These are phyloP conservation scores for Diachasmimorpha longicaudata DNA, from an alignment of 1,140 invertebrate genomes.

Conservation along the genomic window DNA sequence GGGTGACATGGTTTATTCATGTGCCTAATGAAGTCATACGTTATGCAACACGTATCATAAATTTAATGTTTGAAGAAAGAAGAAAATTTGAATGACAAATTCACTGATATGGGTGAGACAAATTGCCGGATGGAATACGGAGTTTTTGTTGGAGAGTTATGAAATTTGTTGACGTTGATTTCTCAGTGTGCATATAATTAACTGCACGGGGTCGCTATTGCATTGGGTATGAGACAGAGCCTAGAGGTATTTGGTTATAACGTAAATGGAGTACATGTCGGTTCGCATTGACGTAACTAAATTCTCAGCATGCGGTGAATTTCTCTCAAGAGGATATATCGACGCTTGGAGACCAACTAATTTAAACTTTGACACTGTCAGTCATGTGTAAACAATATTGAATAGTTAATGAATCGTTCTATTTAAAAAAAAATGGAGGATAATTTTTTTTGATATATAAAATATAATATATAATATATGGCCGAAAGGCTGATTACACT, in stretches of 20 bases:
- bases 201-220: background rate
- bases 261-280: constrained; percentile 16
- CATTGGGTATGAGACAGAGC: background rate
- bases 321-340: background rate
- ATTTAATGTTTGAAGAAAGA: background rate
- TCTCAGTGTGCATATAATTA: background rate
- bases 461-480: too few relatives aligned
- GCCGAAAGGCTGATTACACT: too few relatives aligned
- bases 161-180: background rate
- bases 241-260: background rate
- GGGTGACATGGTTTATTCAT: constrained; percentile 21
- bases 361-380: too few relatives aligned
- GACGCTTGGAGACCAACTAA: too few relatives aligned
- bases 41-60: constrained; percentile 8
- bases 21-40: background rate
- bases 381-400: too few relatives aligned
- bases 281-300: constrained; percentile 7
- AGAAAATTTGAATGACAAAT: background rate
- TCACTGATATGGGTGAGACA: background rate
- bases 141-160: background rate
- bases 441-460: too few relatives aligned
- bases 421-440: too few relatives aligned
- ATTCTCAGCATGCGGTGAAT: background rate
- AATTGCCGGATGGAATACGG: background rate
- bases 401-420: too few relatives aligned